Conservation (phyloP, 2,888 invertebrate species). For the Hedychridium roseum region DNA sequence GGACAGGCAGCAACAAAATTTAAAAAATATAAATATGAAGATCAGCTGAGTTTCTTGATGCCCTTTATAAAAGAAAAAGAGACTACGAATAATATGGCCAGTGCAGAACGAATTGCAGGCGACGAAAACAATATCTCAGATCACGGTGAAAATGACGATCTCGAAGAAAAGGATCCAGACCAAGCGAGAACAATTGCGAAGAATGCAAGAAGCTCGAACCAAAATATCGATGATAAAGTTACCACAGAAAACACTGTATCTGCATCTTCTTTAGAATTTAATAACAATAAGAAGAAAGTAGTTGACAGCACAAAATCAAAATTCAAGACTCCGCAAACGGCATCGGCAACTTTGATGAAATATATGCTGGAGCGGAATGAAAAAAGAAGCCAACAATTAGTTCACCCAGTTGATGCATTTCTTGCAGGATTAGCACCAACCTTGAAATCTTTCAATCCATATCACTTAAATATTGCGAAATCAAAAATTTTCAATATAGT, state of each 20-base stretch:
- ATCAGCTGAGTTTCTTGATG: conserved; percentile 22
- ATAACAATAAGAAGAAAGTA: neutral
- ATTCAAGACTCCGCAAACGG: conserved; percentile 38
- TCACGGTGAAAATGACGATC: no score
- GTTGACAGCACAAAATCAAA: neutral
- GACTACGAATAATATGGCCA: conserved; percentile 32
- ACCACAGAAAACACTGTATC: no score
- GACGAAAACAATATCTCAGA: no score
- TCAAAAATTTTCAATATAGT: conserved; percentile 66
- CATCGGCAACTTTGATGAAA: conserved; percentile 42
- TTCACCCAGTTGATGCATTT: conserved; percentile 65
- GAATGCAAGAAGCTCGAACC: no score
- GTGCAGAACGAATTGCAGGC: conserved; percentile 6
- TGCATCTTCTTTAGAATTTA: no score
- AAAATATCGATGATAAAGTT: no score
- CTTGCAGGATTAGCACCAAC: conserved; percentile 64
- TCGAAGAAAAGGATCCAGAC: no score
- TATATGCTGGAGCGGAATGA: conserved; percentile 36
- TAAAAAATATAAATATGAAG: conserved; percentile 12
- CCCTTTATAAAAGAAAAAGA: conserved; percentile 15
- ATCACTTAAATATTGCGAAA: conserved; percentile 65
- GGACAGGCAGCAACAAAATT: conserved; percentile 3
- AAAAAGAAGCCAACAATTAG: conserved; percentile 30
- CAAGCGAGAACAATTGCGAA: no score
- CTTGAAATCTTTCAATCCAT: conserved; percentile 64